A percentile compares a stretch with the other conserved stretches of the same genome.
These are phyloP conservation scores for Synergus umbraculus DNA, from an alignment of 2,888 invertebrate genomes.

Conservation along the genomic window DNA sequence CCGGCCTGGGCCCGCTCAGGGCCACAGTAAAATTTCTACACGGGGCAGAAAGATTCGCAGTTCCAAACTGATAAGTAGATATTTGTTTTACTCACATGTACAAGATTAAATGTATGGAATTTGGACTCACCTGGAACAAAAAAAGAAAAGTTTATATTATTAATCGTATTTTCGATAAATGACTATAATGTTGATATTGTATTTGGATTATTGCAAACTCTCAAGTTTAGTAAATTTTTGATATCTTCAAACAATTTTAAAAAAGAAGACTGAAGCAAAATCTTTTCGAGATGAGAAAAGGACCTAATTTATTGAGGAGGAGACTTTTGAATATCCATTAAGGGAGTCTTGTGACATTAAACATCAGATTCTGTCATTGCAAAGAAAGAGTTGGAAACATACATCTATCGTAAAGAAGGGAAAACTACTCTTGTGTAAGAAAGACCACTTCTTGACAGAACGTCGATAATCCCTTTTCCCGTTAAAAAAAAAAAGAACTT, in stretches of 20 bases:
- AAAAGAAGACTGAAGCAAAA: not conserved
- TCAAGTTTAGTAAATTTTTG: not conserved
- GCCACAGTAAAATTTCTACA: no score
- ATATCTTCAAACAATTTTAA: not conserved
- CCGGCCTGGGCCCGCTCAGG: no score
- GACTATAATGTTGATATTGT: no score
- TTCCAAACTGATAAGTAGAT: no score
- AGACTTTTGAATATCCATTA: conserved; percentile 21
- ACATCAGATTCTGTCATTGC: conserved; percentile 27
- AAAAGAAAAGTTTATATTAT: no score
- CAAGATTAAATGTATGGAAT: no score
- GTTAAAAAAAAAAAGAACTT: conserved; percentile 57
- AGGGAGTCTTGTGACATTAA: conserved; percentile 24
- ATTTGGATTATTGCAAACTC: no score
- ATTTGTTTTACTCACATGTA: no score
- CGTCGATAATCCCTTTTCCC: conserved; percentile 65
- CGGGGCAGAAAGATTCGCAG: no score
- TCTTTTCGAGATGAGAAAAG: not conserved
- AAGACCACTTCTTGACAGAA: conserved; percentile 56
- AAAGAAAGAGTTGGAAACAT: conserved; percentile 19
- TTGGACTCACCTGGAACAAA: no score
- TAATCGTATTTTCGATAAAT: no score
- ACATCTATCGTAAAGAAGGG: conserved; percentile 42
- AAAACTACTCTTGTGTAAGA: conserved; percentile 47
- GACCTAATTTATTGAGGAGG: conserved; percentile 7